These are phyloP conservation scores for Ameiurus melas DNA, from an alignment of 2,113 vertebrate species.

Conservation along the genomic window DNA sequence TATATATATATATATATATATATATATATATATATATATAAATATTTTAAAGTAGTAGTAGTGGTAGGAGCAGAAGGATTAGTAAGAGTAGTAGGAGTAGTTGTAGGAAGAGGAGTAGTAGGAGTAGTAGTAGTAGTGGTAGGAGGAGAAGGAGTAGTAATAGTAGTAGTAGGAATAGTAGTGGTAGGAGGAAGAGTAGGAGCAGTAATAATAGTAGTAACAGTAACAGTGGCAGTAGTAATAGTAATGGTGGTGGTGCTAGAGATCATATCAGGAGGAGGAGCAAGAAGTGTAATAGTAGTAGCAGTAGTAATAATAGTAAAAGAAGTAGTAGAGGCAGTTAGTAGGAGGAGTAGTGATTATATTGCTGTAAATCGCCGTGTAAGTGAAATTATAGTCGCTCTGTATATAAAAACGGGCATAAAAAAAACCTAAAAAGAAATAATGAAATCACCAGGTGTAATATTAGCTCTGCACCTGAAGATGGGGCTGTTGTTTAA, in stretches of 20 bases:
- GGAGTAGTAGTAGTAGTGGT: not conserved
- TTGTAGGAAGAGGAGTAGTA: too few species aligned
- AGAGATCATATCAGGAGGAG: not conserved
- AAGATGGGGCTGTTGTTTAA: constrained; percentile 42
- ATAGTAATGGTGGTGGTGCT: not conserved
- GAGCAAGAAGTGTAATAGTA: not conserved
- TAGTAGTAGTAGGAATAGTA: not conserved
- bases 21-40: too few species aligned
- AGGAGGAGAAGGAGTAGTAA: not conserved
- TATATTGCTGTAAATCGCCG: too few species aligned
- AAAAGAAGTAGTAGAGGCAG: not conserved
- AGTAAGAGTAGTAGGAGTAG: too few species aligned
- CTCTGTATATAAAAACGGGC: too few species aligned
- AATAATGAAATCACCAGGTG: not conserved
- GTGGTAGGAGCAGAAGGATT: too few species aligned
- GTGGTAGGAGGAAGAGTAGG: not conserved
- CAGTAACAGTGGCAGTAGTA: not conserved
- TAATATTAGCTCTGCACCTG: constrained; percentile 2
- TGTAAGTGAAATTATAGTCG: too few species aligned
- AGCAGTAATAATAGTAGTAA: not conserved
- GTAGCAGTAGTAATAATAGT: not conserved
- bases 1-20: too few species aligned
- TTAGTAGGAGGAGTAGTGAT: not conserved
- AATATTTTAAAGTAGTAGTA: too few species aligned
- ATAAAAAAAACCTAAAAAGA: too few species aligned